phyloP scores from a whole-genome alignment of 1,140 invertebrate species.

The Portunus trituberculatus region DNA sequence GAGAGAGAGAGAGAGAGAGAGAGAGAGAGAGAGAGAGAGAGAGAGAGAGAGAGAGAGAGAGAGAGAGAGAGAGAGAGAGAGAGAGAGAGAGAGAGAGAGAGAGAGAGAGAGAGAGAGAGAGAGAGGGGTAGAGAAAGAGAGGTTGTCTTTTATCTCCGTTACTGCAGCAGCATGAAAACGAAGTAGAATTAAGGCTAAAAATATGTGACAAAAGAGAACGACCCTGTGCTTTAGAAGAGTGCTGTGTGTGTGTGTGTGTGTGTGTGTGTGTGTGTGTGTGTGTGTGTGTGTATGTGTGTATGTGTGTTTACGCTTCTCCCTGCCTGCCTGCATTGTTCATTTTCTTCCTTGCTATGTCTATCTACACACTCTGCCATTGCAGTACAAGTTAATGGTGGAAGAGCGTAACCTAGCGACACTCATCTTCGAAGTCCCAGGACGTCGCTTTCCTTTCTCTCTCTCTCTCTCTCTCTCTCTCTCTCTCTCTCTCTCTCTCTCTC shows the following conservation, averaged over 20 bases:
- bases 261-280: neutral
- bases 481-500: no score
- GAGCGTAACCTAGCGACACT: no score
- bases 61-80: neutral
- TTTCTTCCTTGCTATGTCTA: no score
- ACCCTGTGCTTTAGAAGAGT: no score
- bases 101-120: neutral
- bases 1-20: conserved; percentile 17
- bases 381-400: no score
- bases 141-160: neutral
- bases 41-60: neutral
- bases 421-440: no score
- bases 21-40: conserved; percentile 8
- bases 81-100: neutral
- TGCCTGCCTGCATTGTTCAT: neutral
- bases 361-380: neutral
- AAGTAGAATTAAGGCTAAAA: neutral
- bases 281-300: neutral
- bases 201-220: neutral
- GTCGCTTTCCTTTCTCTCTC: no score
- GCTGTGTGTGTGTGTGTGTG: neutral
- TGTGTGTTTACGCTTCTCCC: neutral
- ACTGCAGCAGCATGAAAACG: neutral
- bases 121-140: neutral
- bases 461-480: neutral